Evolutionary conservation across 1,140 invertebrate genomes (phyloP), one percentile per base, ranked within the genome.

Genomic region (Cotesia vestalis): DNA sequence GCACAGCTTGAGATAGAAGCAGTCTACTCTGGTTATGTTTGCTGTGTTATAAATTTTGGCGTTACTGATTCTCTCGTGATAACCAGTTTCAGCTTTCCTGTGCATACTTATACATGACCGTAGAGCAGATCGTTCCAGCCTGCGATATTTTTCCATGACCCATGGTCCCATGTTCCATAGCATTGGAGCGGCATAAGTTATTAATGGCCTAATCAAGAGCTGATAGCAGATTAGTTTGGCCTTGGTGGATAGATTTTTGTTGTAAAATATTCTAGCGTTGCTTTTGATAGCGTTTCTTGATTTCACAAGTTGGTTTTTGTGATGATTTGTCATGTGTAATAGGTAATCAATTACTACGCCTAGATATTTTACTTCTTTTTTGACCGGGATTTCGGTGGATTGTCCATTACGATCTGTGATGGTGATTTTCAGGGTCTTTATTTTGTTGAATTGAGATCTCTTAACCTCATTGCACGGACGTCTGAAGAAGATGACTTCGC

Each of bases 191-290:
- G 55, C 72, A 40, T 73, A 73, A 1, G 76, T 76, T n/a, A 76
- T 34, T 0, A 78, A 67, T 1, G 77, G 78, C 20, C 77, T 40
- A 9, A 80, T 72, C 6, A 78, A 40, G 3, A 57, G 14, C 11
- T 51, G 53, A 20, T 74, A 71, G n/a, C 73, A 74, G 0, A 74
- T 74, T 1, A 74, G 36, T 67, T 71, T 74, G 4, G 68, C 63
- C 52, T 52, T 71, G 36, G 3, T 14, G 1, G 46, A 17, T 4
- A 71, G 14, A 11, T 70, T 40, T 70, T 61, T 67, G 12, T 71
- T 68, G 36, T 70, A 69, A n/a, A 76, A 71, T 2, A 73, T 9
- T 17, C 27, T 64, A n/a, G 55, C 34, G n/a, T 67, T 61, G 20
- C 27, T 35, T 59, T 66, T 12, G 0, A 59, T 51, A 3, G 66